Percentiles rank a stretch among this genome's conserved stretches.
Evolutionary conservation across 2,888 invertebrate species (phyloP).

Genomic region (Morinoia aosen): DNA sequence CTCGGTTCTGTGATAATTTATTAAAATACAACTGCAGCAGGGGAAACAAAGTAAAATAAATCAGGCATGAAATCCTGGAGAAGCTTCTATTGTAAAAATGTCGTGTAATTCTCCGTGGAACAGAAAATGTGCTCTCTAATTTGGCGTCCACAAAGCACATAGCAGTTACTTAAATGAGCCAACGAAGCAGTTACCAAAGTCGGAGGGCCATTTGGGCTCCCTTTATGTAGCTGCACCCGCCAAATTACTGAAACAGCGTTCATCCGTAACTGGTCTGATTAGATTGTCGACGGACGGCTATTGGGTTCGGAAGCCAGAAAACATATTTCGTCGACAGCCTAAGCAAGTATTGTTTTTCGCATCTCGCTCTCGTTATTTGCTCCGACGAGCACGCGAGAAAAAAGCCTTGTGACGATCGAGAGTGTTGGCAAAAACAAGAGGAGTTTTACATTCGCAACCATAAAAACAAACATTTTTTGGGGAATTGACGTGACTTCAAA

Average conservation of each 20-base stretch:
- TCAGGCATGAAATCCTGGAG: neutral
- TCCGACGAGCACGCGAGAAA: neutral
- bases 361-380: neutral
- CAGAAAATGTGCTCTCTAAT: neutral
- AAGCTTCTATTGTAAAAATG: neutral
- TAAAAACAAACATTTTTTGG: neutral
- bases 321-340: neutral
- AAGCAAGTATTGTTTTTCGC: neutral
- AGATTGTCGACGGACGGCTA: slow-evolving; percentile 45
- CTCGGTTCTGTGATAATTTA: no score
- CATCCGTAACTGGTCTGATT: slow-evolving; percentile 33
- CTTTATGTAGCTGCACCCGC: slow-evolving; percentile 6
- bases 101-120: neutral
- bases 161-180: neutral
- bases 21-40: neutral
- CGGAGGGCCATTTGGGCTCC: neutral
- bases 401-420: neutral
- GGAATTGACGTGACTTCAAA: neutral
- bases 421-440: neutral
- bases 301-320: slow-evolving; percentile 21
- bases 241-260: slow-evolving; percentile 36
- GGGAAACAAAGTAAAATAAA: neutral
- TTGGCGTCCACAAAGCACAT: neutral
- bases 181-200: neutral
- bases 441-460: neutral